Conservation (phyloP, 1,140 invertebrate species). For the Hyposmocoma kahamanoa region DNA sequence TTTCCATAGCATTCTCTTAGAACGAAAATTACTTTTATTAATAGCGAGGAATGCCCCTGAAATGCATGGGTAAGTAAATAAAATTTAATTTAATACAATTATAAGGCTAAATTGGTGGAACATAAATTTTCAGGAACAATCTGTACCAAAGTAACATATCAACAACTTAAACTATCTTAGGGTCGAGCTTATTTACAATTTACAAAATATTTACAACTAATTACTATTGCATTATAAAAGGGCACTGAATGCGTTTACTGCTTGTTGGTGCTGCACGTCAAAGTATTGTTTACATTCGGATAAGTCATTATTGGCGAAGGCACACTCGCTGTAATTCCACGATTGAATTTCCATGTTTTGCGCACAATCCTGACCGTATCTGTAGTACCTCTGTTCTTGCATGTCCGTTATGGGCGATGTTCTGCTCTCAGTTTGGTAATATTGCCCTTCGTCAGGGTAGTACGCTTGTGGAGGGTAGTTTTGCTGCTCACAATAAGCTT, state of each 20-base stretch:
- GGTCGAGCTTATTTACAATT: too few relatives aligned
- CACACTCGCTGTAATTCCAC: conserved; percentile 51
- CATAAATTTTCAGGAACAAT: too few relatives aligned
- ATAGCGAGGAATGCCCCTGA: too few relatives aligned
- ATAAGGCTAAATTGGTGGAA: too few relatives aligned
- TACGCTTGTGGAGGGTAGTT: conserved; percentile 40
- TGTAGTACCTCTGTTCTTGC: conserved; percentile 50
- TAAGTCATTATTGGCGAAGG: conserved; percentile 34
- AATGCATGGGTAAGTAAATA: too few relatives aligned
- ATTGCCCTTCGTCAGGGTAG: conserved; percentile 57
- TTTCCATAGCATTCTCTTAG: too few relatives aligned
- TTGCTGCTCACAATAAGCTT: conserved; percentile 54
- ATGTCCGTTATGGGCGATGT: conserved; percentile 43
- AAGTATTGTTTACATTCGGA: conserved; percentile 49
- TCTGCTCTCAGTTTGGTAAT: conserved; percentile 44
- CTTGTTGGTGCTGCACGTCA: conserved; percentile 44
- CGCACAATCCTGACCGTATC: conserved; percentile 46
- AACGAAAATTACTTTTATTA: too few relatives aligned
- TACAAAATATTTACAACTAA: too few relatives aligned
- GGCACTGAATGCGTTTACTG: conserved; percentile 41
- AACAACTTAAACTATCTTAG: too few relatives aligned
- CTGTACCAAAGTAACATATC: too few relatives aligned
- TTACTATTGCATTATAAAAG: conserved; percentile 62
- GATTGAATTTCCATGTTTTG: conserved; percentile 45
- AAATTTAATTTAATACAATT: too few relatives aligned